These are phyloP conservation scores for Coracopsis vasa DNA, from an alignment of 2,113 vertebrate genomes.

Conservation along the genomic window DNA sequence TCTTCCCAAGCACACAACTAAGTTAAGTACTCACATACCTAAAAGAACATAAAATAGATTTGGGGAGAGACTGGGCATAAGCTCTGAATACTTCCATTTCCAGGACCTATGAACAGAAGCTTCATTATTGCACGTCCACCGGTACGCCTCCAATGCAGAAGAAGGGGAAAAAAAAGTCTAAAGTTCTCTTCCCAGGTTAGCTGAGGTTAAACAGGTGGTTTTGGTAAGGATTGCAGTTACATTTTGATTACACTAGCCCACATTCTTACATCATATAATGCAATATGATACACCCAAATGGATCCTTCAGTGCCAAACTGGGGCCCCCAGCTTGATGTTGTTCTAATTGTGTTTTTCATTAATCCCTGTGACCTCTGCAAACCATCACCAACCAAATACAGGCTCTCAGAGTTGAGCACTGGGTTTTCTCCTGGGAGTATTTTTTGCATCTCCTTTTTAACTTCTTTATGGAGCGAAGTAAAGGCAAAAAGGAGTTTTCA, in stretches of 20 bases:
- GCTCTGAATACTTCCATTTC: neutral
- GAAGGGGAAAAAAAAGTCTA: neutral
- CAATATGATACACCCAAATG: slow-evolving; percentile 61
- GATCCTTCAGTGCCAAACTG: slow-evolving; percentile 15
- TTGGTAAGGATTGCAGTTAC: slow-evolving; percentile 69
- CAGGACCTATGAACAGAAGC: neutral
- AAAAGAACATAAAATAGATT: neutral
- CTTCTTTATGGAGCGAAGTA: neutral
- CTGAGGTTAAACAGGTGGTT: slow-evolving; percentile 70
- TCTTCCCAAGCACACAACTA: neutral
- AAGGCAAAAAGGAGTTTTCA: slow-evolving; percentile 14
- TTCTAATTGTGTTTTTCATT: slow-evolving; percentile 67
- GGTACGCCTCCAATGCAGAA: neutral
- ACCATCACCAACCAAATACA: slow-evolving; percentile 4
- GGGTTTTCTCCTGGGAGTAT: neutral
- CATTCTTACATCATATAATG: slow-evolving; percentile 66
- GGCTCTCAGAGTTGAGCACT: neutral
- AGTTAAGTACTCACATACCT: neutral
- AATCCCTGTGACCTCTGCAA: slow-evolving; percentile 54
- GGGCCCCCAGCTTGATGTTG: slow-evolving; percentile 46
- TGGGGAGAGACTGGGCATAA: neutral
- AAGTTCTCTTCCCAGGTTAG: slow-evolving; percentile 25
- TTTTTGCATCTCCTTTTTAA: neutral
- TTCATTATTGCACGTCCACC: neutral
- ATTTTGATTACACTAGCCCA: slow-evolving; percentile 69